Percentiles rank a stretch among this genome's conserved stretches.
phyloP scores from a whole-genome alignment of 2,797 vertebrate genomes.

The Myotis pilosus region DNA sequence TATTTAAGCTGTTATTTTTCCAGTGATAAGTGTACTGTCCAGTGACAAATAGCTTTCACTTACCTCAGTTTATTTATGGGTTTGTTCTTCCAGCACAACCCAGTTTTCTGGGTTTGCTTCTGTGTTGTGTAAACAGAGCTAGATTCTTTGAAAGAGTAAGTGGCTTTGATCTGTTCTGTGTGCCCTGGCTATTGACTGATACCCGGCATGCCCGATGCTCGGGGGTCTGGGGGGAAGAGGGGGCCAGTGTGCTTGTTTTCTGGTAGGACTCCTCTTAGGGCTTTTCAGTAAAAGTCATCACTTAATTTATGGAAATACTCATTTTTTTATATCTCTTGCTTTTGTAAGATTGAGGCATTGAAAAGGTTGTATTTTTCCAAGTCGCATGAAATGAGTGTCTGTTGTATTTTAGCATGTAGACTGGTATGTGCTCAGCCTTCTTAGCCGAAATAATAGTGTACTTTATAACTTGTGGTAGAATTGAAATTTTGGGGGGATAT shows the following conservation, averaged over 20 bases:
- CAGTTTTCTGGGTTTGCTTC: constrained; percentile 26
- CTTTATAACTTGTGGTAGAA: not conserved
- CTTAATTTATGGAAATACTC: constrained; percentile 34
- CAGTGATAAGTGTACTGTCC: not conserved
- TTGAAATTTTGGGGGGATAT: not conserved
- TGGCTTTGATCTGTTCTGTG: not conserved
- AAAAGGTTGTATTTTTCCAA: not conserved
- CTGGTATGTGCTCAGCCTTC: not conserved
- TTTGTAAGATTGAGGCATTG: constrained; percentile 14
- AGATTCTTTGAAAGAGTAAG: not conserved
- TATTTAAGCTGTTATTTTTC: constrained; percentile 17
- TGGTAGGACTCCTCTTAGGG: not conserved
- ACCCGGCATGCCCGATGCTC: not conserved
- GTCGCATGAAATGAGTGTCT: not conserved
- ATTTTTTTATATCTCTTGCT: constrained; percentile 4
- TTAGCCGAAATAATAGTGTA: constrained; percentile 22
- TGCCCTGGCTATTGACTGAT: not conserved
- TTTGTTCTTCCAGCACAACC: not conserved
- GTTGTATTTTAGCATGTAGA: not conserved
- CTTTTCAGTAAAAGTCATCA: not conserved
- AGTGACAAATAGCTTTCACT: not conserved
- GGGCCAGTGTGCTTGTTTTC: not conserved
- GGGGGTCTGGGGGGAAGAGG: not conserved
- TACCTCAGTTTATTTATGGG: not conserved
- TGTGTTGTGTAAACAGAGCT: not conserved